Base-by-base conservation (phyloP, 2,888 invertebrate species). In the Platycheirus albimanus region DNA sequence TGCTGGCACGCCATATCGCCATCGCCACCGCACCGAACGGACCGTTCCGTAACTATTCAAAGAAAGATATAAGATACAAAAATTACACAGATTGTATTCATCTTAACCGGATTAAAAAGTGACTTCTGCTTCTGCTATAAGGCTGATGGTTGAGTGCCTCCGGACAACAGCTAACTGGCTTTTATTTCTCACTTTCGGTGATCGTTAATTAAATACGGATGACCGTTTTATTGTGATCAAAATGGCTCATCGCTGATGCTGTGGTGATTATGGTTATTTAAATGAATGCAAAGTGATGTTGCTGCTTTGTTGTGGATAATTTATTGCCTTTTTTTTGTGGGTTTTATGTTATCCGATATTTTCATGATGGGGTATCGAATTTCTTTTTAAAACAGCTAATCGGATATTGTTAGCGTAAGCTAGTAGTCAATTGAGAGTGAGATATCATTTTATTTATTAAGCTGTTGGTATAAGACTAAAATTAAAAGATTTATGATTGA, bases 81-180 rank as follows among this genome's bases (percentile, higher is more conserved):
- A 49, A 63, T 72, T 67, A 77, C 71, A 77, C 61, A 71, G 54
- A 36, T 41, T 66, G 66, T 67, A 67, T 83, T 83, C 77, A 41
- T 63, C 43, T 67, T 83, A 83, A 83, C 77, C 81, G 81, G 81
- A 83, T 83, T 77, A 77, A 54, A n/a, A 24, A 41, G 33, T 58
- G 38, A 70, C 64, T 64, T 66, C 69, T 33, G 30, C 30, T 24
- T 4, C 24, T 24, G 24, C n/a, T n/a, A n/a, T n/a, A n/a, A n/a
- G n/a, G n/a, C n/a, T n/a, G n/a, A 24, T 33, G 30, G 8, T 8
- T 33, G 30, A 33, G 30, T 33, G 24, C 6, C 30, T 33, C 6
- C 24, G 30, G 30, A 1, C 8, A 33, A 33, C 24, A 24, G 24
- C 30, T 33, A 47, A 61, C 6, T 67, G 61, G 43, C 52, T 66